These are phyloP conservation scores for Hippocampus abdominalis DNA, from an alignment of 2,113 vertebrate genomes.

Conservation along the genomic window DNA sequence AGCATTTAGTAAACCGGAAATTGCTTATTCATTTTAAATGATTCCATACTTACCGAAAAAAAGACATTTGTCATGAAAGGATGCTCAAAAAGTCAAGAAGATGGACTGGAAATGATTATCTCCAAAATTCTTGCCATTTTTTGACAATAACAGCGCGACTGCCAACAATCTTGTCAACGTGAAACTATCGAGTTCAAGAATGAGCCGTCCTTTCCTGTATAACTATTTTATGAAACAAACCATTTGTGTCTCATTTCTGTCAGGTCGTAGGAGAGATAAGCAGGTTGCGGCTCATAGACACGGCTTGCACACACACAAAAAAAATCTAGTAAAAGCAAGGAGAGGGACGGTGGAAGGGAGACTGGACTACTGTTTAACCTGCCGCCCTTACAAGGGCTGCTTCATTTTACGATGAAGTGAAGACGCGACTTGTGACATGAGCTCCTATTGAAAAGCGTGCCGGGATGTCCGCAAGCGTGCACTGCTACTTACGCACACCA, in stretches of 20 bases:
- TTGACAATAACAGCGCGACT: slow-evolving; percentile 27
- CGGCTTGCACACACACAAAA: slow-evolving; percentile 16
- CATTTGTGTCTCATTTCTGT: slow-evolving; percentile 22
- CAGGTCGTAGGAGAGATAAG: slow-evolving; percentile 6
- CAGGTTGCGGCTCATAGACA: slow-evolving; percentile 11
- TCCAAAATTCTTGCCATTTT: background rate
- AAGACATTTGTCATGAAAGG: background rate
- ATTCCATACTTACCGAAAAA: slow-evolving; percentile 19
- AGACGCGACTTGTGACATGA: slow-evolving; percentile 27
- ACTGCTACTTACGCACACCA: slow-evolving; percentile 11
- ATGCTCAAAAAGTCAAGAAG: background rate
- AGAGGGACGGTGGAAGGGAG: slow-evolving; percentile 21
- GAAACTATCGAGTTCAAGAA: background rate
- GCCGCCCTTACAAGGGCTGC: slow-evolving; percentile 35
- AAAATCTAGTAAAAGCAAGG: slow-evolving; percentile 20
- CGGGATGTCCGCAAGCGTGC: slow-evolving; percentile 16
- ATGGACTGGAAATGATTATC: background rate
- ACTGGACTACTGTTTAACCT: slow-evolving; percentile 41
- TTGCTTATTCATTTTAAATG: background rate
- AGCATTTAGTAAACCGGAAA: background rate
- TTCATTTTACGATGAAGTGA: slow-evolving; percentile 57
- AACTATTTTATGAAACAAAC: background rate
- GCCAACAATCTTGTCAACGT: background rate
- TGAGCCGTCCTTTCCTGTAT: background rate
- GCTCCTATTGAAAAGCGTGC: slow-evolving; percentile 24